A percentile compares a stretch with the other conserved stretches of the same genome.
These are phyloP conservation scores for Dascillus cervinus DNA, from an alignment of 2,888 invertebrate species.

Conservation along the genomic window DNA sequence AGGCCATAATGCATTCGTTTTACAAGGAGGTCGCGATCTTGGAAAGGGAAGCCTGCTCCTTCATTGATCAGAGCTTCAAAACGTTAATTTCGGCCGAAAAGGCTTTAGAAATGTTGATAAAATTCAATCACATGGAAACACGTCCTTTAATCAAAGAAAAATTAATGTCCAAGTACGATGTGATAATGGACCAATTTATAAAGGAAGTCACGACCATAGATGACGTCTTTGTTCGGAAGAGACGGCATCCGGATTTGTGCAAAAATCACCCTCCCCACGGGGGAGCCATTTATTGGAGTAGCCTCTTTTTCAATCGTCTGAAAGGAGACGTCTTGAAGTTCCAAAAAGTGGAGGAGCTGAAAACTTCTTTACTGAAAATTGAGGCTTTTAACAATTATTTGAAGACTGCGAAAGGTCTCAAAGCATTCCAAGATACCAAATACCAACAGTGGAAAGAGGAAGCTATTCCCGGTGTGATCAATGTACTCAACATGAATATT, in stretches of 20 bases:
- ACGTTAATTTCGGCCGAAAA: slow-evolving; percentile 72
- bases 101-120: slow-evolving; percentile 70
- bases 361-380: slow-evolving; percentile 64
- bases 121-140: slow-evolving; percentile 73
- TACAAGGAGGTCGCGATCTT: slow-evolving; percentile 64
- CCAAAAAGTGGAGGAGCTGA: slow-evolving; percentile 65
- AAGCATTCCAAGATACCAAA: slow-evolving; percentile 64
- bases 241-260: slow-evolving; percentile 59
- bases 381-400: slow-evolving; percentile 75
- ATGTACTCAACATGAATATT: slow-evolving; percentile 61
- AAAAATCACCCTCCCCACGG: slow-evolving; percentile 73
- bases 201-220: slow-evolving; percentile 72
- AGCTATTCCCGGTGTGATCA: slow-evolving; percentile 56
- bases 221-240: slow-evolving; percentile 56
- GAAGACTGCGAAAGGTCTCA: slow-evolving; percentile 65
- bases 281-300: slow-evolving; percentile 81
- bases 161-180: slow-evolving; percentile 73
- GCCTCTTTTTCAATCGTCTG: slow-evolving; percentile 68
- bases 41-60: slow-evolving; percentile 74
- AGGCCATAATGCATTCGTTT: slow-evolving; percentile 70
- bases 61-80: slow-evolving; percentile 80
- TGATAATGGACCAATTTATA: slow-evolving; percentile 75
- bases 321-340: slow-evolving; percentile 75
- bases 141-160: slow-evolving; percentile 64
- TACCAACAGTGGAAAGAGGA: slow-evolving; percentile 63